Evolutionary conservation across 2,888 invertebrate species (phyloP).

Genomic region (Dasypolia templi): DNA sequence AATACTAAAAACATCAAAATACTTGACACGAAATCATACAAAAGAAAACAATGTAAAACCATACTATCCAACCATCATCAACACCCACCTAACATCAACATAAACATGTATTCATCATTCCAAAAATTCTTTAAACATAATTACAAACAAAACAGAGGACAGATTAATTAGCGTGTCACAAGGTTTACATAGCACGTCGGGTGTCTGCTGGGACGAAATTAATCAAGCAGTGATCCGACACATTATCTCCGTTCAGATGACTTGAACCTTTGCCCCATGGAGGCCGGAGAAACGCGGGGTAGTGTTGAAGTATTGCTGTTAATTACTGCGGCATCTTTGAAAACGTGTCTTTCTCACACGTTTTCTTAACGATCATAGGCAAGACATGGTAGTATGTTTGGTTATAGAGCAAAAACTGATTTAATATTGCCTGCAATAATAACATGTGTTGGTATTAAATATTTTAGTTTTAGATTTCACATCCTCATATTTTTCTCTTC

Average conservation of each 20-base stretch:
- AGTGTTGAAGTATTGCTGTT: too few relatives aligned
- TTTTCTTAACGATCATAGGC: too few relatives aligned
- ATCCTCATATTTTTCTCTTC: too few relatives aligned
- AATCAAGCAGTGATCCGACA: constrained; percentile 81
- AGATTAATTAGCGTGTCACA: constrained; percentile 71
- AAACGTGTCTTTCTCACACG: too few relatives aligned
- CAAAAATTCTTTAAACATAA: constrained; percentile 54
- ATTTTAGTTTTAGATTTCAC: too few relatives aligned
- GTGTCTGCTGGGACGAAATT: constrained; percentile 75
- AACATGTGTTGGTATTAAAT: too few relatives aligned
- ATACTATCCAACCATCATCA: background rate
- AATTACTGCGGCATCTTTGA: too few relatives aligned
- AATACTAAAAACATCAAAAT: background rate
- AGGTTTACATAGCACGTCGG: constrained; percentile 60
- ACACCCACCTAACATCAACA: constrained; percentile 9
- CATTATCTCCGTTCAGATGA: constrained; percentile 79
- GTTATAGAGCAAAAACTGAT: too few relatives aligned
- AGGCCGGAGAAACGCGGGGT: constrained; percentile 61
- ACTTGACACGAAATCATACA: background rate
- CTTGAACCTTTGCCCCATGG: constrained; percentile 68
- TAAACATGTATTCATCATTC: constrained; percentile 31
- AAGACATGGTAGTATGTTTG: too few relatives aligned
- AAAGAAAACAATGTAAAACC: background rate
- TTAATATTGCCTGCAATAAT: too few relatives aligned
- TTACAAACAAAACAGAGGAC: constrained; percentile 39